Percentiles rank a stretch among this genome's conserved stretches.
phyloP scores from a whole-genome alignment of 37 sponge, comb jelly and placozoan genomes.

The Chondrilla cf. caribensis region DNA sequence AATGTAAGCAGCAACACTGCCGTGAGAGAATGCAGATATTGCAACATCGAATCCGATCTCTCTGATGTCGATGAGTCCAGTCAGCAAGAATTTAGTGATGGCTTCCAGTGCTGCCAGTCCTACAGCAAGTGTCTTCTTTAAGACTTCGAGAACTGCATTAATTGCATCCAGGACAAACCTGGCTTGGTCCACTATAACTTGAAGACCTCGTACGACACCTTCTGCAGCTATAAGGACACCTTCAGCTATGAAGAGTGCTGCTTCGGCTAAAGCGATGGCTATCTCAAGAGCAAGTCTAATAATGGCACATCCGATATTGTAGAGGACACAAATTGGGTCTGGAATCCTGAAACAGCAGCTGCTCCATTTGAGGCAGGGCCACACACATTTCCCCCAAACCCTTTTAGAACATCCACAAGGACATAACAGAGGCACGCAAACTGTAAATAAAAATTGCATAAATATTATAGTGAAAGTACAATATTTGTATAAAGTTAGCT shows the following conservation, averaged over 20 bases:
- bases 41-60: constrained; percentile 25
- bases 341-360: constrained; percentile 35
- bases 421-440: constrained; percentile 9
- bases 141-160: background rate
- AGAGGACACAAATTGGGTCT: constrained; percentile 12
- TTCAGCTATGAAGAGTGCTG: background rate
- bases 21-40: background rate
- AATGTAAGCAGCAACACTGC: background rate
- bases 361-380: background rate
- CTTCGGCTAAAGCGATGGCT: background rate
- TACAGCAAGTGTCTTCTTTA: background rate
- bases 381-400: constrained; percentile 29
- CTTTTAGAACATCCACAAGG: constrained; percentile 2
- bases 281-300: constrained; percentile 3
- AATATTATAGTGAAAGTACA: no score
- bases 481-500: no score
- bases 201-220: background rate
- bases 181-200: constrained; percentile 9
- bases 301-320: constrained; percentile 18
- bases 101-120: background rate
- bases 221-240: background rate
- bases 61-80: constrained; percentile 15
- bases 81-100: background rate
- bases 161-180: background rate
- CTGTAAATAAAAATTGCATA: constrained; percentile 16